Conservation (phyloP, 2,888 invertebrate species). For the Heliconius erato region DNA sequence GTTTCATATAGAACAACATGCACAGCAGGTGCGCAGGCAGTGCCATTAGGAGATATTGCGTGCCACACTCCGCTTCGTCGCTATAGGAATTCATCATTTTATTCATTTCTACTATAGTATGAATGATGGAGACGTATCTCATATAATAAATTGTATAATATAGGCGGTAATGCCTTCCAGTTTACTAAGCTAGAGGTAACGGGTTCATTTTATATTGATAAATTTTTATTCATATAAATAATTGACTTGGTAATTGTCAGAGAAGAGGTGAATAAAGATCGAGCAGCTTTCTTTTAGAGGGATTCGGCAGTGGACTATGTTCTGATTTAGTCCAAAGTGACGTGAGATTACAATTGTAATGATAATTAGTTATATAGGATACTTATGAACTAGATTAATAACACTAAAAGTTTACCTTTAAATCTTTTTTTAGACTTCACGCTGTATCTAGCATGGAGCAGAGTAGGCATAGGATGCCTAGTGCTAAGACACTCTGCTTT, state of each 20-base stretch:
- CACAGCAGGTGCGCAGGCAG: slow-evolving; percentile 38
- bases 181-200: neutral
- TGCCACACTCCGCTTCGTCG: slow-evolving; percentile 23
- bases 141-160: neutral
- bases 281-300: too few relatives aligned
- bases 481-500: too few relatives aligned
- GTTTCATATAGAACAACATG: slow-evolving; percentile 35
- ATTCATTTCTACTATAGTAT: slow-evolving; percentile 36
- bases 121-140: slow-evolving; percentile 29
- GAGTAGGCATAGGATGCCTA: too few relatives aligned
- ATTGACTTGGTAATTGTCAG: too few relatives aligned
- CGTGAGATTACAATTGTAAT: too few relatives aligned
- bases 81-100: slow-evolving; percentile 37
- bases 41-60: slow-evolving; percentile 40
- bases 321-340: too few relatives aligned
- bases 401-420: neutral
- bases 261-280: too few relatives aligned
- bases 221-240: neutral
- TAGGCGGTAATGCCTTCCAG: neutral
- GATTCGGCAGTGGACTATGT: too few relatives aligned
- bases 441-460: too few relatives aligned
- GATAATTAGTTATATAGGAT: too few relatives aligned
- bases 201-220: neutral
- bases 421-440: neutral
- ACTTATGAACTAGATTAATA: neutral